Conservation (phyloP, 1,140 invertebrate genomes). For the Planococcus citri region DNA sequence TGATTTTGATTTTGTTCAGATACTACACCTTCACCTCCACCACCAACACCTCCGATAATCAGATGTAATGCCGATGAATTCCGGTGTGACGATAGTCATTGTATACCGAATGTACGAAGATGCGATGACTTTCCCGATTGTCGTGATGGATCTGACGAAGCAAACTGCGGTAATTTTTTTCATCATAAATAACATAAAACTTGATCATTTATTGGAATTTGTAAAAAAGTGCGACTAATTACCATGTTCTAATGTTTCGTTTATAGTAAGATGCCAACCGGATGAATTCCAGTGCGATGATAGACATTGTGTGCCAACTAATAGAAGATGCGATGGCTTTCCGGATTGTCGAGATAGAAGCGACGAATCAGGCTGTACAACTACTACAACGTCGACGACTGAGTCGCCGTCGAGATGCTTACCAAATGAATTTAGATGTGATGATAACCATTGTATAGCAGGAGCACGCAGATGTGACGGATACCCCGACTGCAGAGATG, state of each 20-base stretch:
- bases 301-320: too few species aligned
- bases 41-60: too few species aligned
- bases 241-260: too few species aligned
- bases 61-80: conserved; percentile 38
- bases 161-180: not conserved
- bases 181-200: conserved; percentile 24
- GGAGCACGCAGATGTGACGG: conserved; percentile 51
- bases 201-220: too few species aligned
- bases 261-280: too few species aligned
- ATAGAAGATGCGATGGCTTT: conserved; percentile 33
- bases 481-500: conserved; percentile 52
- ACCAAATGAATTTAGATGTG: conserved; percentile 39
- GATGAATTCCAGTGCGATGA: too few species aligned
- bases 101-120: conserved; percentile 43
- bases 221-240: too few species aligned
- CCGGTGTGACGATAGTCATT: conserved; percentile 46
- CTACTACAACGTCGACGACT: not conserved
- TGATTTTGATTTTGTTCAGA: too few species aligned
- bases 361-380: conserved; percentile 41
- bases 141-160: not conserved
- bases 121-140: conserved; percentile 39
- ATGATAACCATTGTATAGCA: conserved; percentile 41
- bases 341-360: conserved; percentile 46
- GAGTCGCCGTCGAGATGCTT: not conserved
- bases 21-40: too few species aligned